A percentile compares a stretch with the other conserved stretches of the same genome.
Evolutionary conservation across 2,888 invertebrate genomes (phyloP).

Genomic region (Apotomis turbidana): DNA sequence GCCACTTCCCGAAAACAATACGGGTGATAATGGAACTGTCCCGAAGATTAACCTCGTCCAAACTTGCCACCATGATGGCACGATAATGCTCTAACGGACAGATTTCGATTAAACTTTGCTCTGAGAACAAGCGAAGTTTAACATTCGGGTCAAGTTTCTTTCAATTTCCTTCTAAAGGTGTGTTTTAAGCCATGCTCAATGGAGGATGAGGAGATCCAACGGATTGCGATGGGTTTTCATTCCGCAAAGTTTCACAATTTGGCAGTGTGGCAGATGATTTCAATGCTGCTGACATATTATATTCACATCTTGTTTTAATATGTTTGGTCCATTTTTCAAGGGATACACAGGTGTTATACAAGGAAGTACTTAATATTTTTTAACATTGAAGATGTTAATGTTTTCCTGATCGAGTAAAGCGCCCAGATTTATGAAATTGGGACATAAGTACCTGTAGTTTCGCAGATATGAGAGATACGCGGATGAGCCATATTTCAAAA

Average conservation of each 20-base stretch:
- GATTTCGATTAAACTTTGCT: slow-evolving; percentile 26
- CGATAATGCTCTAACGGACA: slow-evolving; percentile 11
- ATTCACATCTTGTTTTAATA: too few relatives aligned
- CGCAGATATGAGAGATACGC: too few relatives aligned
- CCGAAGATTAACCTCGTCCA: not conserved
- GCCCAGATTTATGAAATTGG: too few relatives aligned
- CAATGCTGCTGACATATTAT: too few relatives aligned
- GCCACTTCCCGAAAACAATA: slow-evolving; percentile 4
- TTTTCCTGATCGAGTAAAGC: too few relatives aligned
- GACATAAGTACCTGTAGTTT: too few relatives aligned
- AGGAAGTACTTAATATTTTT: too few relatives aligned
- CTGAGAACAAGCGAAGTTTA: slow-evolving; percentile 15
- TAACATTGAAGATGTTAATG: too few relatives aligned
- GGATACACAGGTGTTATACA: too few relatives aligned
- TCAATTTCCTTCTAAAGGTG: slow-evolving; percentile 21
- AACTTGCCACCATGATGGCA: not conserved
- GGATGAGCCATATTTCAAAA: too few relatives aligned
- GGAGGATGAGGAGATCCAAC: not conserved
- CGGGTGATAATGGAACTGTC: not conserved
- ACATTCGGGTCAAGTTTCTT: slow-evolving; percentile 21
- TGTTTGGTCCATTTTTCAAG: too few relatives aligned
- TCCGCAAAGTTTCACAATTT: not conserved
- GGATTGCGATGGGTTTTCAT: not conserved
- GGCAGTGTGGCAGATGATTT: too few relatives aligned
- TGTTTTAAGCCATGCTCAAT: not conserved